phyloP scores from a whole-genome alignment of 2,888 invertebrate genomes.

The Parochlus steinenii region DNA sequence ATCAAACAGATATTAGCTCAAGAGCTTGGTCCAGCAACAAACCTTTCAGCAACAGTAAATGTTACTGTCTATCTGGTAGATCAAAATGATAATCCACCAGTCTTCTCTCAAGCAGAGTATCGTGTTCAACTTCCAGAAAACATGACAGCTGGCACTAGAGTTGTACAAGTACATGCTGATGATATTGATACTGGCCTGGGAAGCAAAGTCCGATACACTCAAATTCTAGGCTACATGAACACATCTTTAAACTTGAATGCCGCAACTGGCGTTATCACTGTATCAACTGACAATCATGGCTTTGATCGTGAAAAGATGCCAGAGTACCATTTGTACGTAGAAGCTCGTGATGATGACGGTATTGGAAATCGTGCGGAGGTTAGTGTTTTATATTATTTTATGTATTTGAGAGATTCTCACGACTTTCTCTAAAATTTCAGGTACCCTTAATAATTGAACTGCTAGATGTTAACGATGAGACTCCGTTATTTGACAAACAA shows the following conservation, averaged over 20 bases:
- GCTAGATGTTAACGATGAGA: constrained; percentile 70
- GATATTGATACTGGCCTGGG: constrained; percentile 66
- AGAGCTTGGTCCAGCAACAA: constrained; percentile 61
- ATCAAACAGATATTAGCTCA: constrained; percentile 49
- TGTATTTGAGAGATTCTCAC: not conserved
- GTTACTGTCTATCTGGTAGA: constrained; percentile 70
- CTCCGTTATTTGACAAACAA: constrained; percentile 63
- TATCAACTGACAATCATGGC: constrained; percentile 54
- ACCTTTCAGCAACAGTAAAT: constrained; percentile 53
- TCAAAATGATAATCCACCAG: constrained; percentile 75
- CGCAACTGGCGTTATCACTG: constrained; percentile 61
- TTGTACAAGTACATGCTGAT: constrained; percentile 60
- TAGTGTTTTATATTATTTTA: constrained; percentile 1
- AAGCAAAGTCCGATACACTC: constrained; percentile 62
- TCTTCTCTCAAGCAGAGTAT: constrained; percentile 57
- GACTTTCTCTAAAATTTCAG: constrained; percentile 1
- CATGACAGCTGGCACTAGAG: constrained; percentile 52
- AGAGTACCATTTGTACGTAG: constrained; percentile 61
- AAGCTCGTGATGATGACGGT: constrained; percentile 77
- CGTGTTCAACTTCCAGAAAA: constrained; percentile 65
- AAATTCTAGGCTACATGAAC: constrained; percentile 59
- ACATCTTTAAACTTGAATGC: constrained; percentile 64
- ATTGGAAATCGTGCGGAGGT: constrained; percentile 54
- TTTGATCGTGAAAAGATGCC: constrained; percentile 72
- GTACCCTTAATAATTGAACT: constrained; percentile 57